Evolutionary conservation across 92 coral and sea anemone genomes (phyloP), one percentile per base, ranked within the genome.

Genomic region (Phenganax subtilis): DNA sequence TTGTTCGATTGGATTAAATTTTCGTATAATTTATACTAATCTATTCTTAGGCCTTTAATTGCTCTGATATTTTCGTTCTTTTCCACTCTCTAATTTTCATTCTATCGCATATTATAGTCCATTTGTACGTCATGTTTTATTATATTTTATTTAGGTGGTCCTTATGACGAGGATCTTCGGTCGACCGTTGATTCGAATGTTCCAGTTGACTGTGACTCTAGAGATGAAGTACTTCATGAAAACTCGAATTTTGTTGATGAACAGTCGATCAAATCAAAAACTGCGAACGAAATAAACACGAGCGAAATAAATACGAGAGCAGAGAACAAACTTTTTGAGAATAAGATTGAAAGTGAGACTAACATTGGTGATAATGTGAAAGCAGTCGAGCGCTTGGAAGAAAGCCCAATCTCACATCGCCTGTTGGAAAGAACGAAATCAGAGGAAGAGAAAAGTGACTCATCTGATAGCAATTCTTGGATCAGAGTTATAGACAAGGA

Each of bases 391-490:
- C 7, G 17, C 57, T 30, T 3, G 57, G 59, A 72, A 14, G 59
- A 51, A 37, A 37, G 47, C 5, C 3, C 47, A 37, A 37, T 37
- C 47, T 37, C 47, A 2, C 47, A 37, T 37, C 47, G 47, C 47
- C 47, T 37, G 47, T 37, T 37, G 47, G 47, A 37, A 37, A 37
- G 47, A 37, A 51, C 58, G 0, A 63, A 63, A n/a, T 44, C 29
- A 6, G 82, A 78, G 15, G 82, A 47, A 51, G 55, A 78, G 11
- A 78, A 78, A 63, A 78, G 82, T 25, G 82, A 78, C 27, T 78
- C 82, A 10, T 78, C 82, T 37, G 82, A 78, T 47, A 78, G 82
- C 44, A 63, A 47, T 63, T 78, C 82, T 1, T 78, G 82, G 82
- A 78, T 78, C 52, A 37, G 73, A 78, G 82, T 78, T 15, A 60